Conservation (phyloP, 2,888 invertebrate genomes). For the Macropis europaea region DNA sequence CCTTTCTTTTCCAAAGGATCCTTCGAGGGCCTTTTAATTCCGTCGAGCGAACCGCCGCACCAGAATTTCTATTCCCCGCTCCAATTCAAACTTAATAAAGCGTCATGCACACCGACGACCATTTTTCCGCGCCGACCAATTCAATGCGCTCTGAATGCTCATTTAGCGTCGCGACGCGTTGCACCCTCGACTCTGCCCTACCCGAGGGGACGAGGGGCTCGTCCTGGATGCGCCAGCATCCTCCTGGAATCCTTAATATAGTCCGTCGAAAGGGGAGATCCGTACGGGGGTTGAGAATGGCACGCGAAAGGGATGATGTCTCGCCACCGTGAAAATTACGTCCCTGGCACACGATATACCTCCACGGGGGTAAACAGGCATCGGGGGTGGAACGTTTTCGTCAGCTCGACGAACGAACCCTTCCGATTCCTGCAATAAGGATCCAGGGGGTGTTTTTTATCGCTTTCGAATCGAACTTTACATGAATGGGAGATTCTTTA, state of each 20-base stretch:
- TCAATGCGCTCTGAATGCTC: slow-evolving; percentile 71
- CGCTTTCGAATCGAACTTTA: too few relatives aligned
- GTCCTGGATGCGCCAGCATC: slow-evolving; percentile 50
- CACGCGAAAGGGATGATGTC: slow-evolving; percentile 53
- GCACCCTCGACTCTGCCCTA: slow-evolving; percentile 4
- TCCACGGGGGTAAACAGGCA: slow-evolving; percentile 37
- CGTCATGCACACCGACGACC: slow-evolving; percentile 72
- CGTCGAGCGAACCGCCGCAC: slow-evolving; percentile 46
- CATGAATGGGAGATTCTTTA: too few relatives aligned
- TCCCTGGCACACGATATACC: slow-evolving; percentile 22
- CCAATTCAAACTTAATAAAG: slow-evolving; percentile 78
- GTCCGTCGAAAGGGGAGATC: slow-evolving; percentile 58
- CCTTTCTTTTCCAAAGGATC: slow-evolving; percentile 8
- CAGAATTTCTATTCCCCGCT: slow-evolving; percentile 72
- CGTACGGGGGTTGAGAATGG: slow-evolving; percentile 59
- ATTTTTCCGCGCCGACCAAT: slow-evolving; percentile 42
- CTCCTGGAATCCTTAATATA: slow-evolving; percentile 76
- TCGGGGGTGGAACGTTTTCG: slow-evolving; percentile 27
- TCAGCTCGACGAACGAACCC: background rate
- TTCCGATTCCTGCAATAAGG: too few relatives aligned
- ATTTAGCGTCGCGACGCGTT: slow-evolving; percentile 65
- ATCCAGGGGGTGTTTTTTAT: too few relatives aligned
- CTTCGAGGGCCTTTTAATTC: slow-evolving; percentile 56
- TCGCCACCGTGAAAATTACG: slow-evolving; percentile 58
- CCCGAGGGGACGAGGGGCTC: background rate